Base-by-base conservation (phyloP, 92 coral and sea anemone species). In the Hydrozoanthus gracilis region DNA sequence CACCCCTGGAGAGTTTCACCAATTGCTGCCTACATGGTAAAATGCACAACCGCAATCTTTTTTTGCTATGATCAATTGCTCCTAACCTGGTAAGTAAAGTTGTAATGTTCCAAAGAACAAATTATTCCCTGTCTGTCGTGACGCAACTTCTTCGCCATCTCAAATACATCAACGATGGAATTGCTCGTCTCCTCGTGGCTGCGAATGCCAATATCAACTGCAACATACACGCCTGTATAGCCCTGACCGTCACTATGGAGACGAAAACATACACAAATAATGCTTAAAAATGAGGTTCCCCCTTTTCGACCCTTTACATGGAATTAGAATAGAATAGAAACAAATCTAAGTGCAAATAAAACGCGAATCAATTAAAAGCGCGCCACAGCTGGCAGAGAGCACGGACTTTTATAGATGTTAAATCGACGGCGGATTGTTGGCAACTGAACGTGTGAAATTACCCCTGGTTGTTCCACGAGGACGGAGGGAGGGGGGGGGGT, bases 131-230 rank as follows among this genome's bases (percentile, higher is more conserved):
- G 86, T 69, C 99, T 90, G 76, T 93, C 98, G 50, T 74, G 93
- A 55, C 99, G 88, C 64, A 96, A 93, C 73, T 95, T 91, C 86
- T 96, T 94, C 27, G 95, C 95, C 83, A 95, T 80, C 88, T 96
- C 99, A 61, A 91, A 96, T 39, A 96, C 92, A 77, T 94, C 95
- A 45, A 96, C 96, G 9, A 93, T 92, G 15, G 99, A 96, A 64
- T 91, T 94, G 83, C 93, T 94, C 51, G 93, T 92, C 54, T 96
- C 99, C 78, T 94, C 92, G 92, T 96, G 95, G 58, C 98, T 95
- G 20, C 94, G 95, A 13, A 96, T 82, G 3, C 99, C 99, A 67
- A 96, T 96, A 84, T 94, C 96, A n/a, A 95, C 83, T 35, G 99
- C 98, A 44, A 96, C 87, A 55, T 87, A 95, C 75, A 96, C 99